Conservation (phyloP, 2,797 vertebrate genomes). For the Anas capensis region DNA sequence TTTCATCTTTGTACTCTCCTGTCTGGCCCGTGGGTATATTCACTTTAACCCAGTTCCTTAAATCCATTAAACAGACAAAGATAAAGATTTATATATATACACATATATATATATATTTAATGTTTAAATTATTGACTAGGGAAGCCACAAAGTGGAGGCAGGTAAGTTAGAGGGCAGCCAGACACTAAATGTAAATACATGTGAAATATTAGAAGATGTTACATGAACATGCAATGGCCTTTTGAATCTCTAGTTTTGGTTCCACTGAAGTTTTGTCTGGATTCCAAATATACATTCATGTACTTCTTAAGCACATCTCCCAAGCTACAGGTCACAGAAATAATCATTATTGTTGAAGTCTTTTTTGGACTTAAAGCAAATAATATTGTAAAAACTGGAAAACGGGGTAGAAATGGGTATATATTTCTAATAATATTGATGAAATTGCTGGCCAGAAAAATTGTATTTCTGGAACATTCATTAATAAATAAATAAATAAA, state of each 20-base stretch:
- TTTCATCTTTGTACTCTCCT: background rate
- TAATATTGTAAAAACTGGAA: background rate
- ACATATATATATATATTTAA: too few relatives aligned
- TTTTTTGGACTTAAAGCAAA: background rate
- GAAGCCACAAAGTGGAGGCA: background rate
- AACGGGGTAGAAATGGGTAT: background rate
- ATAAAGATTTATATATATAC: background rate
- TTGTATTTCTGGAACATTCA: background rate
- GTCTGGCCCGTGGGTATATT: background rate
- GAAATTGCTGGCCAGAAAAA: background rate
- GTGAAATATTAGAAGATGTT: slow-evolving; percentile 46
- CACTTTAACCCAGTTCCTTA: background rate
- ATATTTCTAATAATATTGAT: background rate
- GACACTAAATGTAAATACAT: slow-evolving; percentile 10
- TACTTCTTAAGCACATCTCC: background rate
- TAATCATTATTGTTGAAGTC: background rate
- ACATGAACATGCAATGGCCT: slow-evolving; percentile 5
- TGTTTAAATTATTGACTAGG: slow-evolving; percentile 3
- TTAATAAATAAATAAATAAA: background rate
- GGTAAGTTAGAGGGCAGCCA: slow-evolving; percentile 43
- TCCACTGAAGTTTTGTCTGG: slow-evolving; percentile 49
- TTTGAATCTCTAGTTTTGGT: slow-evolving; percentile 39
- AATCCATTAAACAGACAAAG: slow-evolving; percentile 7
- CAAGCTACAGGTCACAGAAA: slow-evolving; percentile 39
- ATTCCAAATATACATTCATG: slow-evolving; percentile 12